Evolutionary conservation across 2,113 vertebrate genomes (phyloP).

Genomic region (Fulmarus glacialis): DNA sequence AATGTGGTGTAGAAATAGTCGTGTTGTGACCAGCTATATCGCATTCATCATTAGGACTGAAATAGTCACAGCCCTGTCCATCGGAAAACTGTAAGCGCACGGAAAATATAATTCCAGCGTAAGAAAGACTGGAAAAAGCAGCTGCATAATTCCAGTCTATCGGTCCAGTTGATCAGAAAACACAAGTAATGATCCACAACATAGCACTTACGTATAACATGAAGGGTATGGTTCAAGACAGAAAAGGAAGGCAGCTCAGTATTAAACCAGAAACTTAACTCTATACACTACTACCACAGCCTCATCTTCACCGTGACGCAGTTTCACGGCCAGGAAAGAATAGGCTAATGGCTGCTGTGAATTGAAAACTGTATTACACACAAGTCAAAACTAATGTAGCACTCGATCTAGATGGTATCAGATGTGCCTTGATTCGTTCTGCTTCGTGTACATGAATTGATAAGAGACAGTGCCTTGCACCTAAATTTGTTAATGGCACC

Average conservation of each 20-base stretch:
- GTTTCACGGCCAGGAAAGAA: background rate
- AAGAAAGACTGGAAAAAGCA: background rate
- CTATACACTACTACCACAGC: background rate
- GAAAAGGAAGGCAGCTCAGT: background rate
- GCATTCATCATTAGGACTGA: background rate
- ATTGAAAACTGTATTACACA: background rate
- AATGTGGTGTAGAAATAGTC: background rate
- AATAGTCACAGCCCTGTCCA: background rate
- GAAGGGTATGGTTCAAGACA: background rate
- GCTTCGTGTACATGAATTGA: background rate
- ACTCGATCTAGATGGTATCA: background rate
- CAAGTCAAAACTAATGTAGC: background rate
- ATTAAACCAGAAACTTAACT: background rate
- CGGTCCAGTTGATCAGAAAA: background rate
- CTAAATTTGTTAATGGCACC: background rate
- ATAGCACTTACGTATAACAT: background rate
- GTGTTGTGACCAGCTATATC: background rate
- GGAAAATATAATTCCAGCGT: background rate
- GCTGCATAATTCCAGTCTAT: background rate
- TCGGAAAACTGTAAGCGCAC: background rate
- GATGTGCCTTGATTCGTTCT: background rate
- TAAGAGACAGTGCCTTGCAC: background rate
- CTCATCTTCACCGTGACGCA: background rate
- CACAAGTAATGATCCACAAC: background rate
- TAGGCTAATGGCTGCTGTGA: background rate